Evolutionary conservation across 2,888 invertebrate genomes (phyloP).

Genomic region (Dynastes maya): DNA sequence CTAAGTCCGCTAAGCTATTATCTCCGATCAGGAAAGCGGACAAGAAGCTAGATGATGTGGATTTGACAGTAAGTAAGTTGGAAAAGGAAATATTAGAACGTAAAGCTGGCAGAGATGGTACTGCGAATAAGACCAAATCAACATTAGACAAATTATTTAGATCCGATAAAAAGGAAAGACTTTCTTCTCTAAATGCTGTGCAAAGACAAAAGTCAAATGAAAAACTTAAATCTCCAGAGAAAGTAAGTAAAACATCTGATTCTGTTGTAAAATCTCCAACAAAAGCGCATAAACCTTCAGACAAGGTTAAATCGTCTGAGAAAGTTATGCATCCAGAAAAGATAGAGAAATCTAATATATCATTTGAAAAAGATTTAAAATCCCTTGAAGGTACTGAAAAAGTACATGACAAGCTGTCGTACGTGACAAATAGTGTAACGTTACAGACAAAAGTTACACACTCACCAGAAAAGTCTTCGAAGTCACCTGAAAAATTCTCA

Average conservation of each 20-base stretch:
- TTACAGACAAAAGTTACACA: slow-evolving; percentile 36
- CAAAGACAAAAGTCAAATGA: slow-evolving; percentile 36
- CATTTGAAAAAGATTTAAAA: slow-evolving; percentile 13
- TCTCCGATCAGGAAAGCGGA: slow-evolving; percentile 77
- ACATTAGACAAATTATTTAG: slow-evolving; percentile 75
- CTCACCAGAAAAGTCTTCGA: slow-evolving; percentile 45
- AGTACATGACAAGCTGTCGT: neutral
- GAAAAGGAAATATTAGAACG: slow-evolving; percentile 69
- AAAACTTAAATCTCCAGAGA: slow-evolving; percentile 51
- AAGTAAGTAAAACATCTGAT: slow-evolving; percentile 54
- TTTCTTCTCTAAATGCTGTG: neutral
- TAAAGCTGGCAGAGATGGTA: slow-evolving; percentile 67
- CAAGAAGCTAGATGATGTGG: slow-evolving; percentile 72
- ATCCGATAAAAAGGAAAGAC: slow-evolving; percentile 57
- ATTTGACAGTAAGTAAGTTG: slow-evolving; percentile 61
- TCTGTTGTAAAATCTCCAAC: slow-evolving; percentile 46
- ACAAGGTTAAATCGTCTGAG: slow-evolving; percentile 58
- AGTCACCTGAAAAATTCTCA: slow-evolving; percentile 32
- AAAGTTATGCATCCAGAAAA: slow-evolving; percentile 20
- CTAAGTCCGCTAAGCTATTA: slow-evolving; percentile 75
- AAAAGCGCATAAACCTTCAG: slow-evolving; percentile 57
- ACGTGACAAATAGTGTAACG: neutral
- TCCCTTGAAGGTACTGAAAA: neutral
- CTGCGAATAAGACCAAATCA: slow-evolving; percentile 67
- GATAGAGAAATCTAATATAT: slow-evolving; percentile 6